Base-by-base conservation (phyloP, 2,888 invertebrate genomes). In the Torymus auratus region DNA sequence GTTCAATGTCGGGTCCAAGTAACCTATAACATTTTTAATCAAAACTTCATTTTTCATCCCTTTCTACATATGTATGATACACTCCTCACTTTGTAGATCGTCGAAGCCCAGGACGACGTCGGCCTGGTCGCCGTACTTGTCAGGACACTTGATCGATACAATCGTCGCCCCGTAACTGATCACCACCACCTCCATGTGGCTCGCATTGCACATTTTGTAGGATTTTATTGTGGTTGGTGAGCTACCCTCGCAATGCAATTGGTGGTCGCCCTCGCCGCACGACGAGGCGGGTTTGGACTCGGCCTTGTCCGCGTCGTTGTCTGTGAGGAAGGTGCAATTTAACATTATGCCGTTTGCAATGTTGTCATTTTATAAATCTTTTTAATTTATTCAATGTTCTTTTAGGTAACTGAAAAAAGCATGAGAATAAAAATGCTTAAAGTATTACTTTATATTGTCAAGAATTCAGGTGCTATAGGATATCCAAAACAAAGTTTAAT, bases 31-130 rank as follows among this genome's bases (percentile, higher is more conserved):
- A 20, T 20, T 20, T 20, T 20, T 20, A 20, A 20, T 2, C 20
- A 1, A 20, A 20, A 20, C 20, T 2, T 20, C 20, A 2, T 20
- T 20, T 20, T 20, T 20, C 2, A 20, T 2, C 20, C 20, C 20
- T 20, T 20, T 20, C 2, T 20, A 20, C 20, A 20, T 20, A 2
- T 20, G 20, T 20, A 2, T 20, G 20, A 20, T 20, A 20, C 20
- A 28, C 28, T 28, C 82, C 84, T 92, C 93, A 93, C 97, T 96
- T 88, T 94, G 93, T 78, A 97, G 91, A 82, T 94, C 93, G 87
- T 97, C 96, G 87, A 95, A 97, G 14, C 97, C 97, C 23, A 97
- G 93, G 0, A 95, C 93, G 2, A 98, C 92, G 88, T 98, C 97
- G 17, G 93, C 94, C 0, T 94, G 86, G 17, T 92, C 89, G 10